These are phyloP conservation scores for Gallinago paraguaiae DNA, from an alignment of 2,113 vertebrate genomes.

Conservation along the genomic window DNA sequence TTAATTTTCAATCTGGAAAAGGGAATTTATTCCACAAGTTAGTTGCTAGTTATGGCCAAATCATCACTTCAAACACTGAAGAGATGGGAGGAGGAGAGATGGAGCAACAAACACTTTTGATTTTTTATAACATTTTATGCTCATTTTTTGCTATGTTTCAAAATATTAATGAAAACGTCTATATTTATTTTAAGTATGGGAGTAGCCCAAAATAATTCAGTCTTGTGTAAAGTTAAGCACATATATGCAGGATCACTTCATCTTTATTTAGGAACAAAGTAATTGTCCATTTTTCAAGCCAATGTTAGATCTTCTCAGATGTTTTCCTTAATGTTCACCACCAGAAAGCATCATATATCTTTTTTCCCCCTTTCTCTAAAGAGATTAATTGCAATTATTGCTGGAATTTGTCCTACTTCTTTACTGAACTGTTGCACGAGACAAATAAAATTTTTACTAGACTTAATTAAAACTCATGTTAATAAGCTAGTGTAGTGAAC, in stretches of 20 bases:
- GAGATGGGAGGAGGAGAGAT: neutral
- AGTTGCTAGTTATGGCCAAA: neutral
- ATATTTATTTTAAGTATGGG: neutral
- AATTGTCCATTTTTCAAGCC: neutral
- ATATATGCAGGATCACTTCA: neutral
- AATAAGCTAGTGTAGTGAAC: constrained; percentile 27
- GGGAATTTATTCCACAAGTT: neutral
- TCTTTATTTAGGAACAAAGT: neutral
- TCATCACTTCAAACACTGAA: neutral
- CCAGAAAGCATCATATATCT: neutral
- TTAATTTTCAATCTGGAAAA: neutral
- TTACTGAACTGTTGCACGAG: constrained; percentile 21
- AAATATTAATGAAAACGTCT: neutral
- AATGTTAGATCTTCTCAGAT: neutral
- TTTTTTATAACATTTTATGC: neutral
- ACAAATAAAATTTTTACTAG: constrained; percentile 43
- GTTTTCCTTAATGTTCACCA: neutral
- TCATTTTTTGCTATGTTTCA: neutral
- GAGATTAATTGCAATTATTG: constrained; percentile 42
- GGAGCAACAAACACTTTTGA: neutral
- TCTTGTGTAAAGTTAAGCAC: neutral
- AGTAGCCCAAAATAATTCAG: neutral
- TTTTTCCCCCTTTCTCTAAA: constrained; percentile 13
- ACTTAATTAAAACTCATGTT: constrained; percentile 66
- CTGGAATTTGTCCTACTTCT: constrained; percentile 56